phyloP scores from a whole-genome alignment of 2,888 invertebrate genomes.

The Aporophyla lueneburgensis region DNA sequence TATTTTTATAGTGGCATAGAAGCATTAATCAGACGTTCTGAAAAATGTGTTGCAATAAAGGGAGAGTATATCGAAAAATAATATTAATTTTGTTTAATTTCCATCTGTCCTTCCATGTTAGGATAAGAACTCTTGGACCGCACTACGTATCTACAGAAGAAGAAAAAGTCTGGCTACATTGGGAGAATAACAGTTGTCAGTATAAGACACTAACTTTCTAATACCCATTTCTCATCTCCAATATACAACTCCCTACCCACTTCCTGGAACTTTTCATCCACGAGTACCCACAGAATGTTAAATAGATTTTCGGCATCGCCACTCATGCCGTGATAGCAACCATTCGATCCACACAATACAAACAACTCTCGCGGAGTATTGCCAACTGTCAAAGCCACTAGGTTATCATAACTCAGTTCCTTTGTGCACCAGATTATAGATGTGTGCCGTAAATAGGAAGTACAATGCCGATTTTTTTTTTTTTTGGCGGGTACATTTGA shows the following conservation, averaged over 20 bases:
- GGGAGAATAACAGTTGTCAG: neutral
- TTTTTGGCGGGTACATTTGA: neutral
- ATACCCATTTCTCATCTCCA: constrained; percentile 13
- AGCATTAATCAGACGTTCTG: too few species aligned
- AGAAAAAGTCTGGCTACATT: neutral
- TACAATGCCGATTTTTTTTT: constrained; percentile 29
- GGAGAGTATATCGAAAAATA: too few species aligned
- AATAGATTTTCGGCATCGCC: constrained; percentile 43
- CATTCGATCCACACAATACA: constrained; percentile 55
- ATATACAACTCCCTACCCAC: neutral
- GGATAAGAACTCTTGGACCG: too few species aligned
- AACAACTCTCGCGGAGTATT: constrained; percentile 59
- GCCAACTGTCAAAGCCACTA: constrained; percentile 73
- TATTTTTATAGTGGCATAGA: too few species aligned
- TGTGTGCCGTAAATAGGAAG: constrained; percentile 29
- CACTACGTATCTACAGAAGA: too few species aligned
- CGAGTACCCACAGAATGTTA: constrained; percentile 22
- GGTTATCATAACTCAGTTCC: constrained; percentile 74
- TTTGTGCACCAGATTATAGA: constrained; percentile 71
- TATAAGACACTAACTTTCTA: neutral
- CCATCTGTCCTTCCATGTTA: too few species aligned
- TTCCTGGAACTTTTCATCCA: constrained; percentile 29
- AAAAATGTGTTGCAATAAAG: too few species aligned
- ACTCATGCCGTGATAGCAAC: constrained; percentile 46
- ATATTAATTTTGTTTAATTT: too few species aligned